Evolutionary conservation across 2,888 invertebrate species (phyloP), one percentile per base, ranked within the genome.

Genomic region (Latrodectus elegans): DNA sequence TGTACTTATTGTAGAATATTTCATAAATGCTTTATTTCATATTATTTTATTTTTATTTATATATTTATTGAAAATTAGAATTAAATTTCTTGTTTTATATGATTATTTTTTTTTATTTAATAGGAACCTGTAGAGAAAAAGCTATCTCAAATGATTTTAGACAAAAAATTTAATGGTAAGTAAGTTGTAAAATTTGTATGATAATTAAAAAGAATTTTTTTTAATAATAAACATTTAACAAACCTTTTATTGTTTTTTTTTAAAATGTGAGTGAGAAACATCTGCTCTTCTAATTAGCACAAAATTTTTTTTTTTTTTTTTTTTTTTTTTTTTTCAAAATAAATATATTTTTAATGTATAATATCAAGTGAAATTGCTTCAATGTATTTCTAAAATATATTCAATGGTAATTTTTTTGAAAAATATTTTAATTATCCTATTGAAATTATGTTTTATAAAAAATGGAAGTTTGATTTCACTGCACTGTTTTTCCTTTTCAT

Each of bases 141-240:
- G 93, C 93, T 99, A 87, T 99, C 99, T 76, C 99, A 99, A 93
- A 99, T 99, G 99, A 99, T 99, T 92, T 94, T 99, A 92, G 99
- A 99, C 93, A 97, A 97, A 92, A 99, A 99, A 93, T 95, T 99
- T 91, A 92, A 92, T 91, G 94, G 94, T 91, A 89, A 88, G 89
- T 67, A 15, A 4, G 14, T 64, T 3, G 8, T 38, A 15, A 26
- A 10, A 17, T 55, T 55, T 74, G 14, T 86, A 70, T 73, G 52
- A 53, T 88, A 49, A n/a, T n/a, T n/a, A n/a, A n/a, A n/a, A n/a
- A n/a, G n/a, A n/a, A 86, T 8, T 2, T 14, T n/a, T 15, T n/a
- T n/a, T 9, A 64, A 14, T n/a, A 4, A 15, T 64, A 15, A 64
- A 4, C 8, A 14, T 8, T 14, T 4, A 15, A 15, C 14, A 64